These are phyloP conservation scores for Osmoderma eremita DNA, from an alignment of 2,888 invertebrate species.

Conservation along the genomic window DNA sequence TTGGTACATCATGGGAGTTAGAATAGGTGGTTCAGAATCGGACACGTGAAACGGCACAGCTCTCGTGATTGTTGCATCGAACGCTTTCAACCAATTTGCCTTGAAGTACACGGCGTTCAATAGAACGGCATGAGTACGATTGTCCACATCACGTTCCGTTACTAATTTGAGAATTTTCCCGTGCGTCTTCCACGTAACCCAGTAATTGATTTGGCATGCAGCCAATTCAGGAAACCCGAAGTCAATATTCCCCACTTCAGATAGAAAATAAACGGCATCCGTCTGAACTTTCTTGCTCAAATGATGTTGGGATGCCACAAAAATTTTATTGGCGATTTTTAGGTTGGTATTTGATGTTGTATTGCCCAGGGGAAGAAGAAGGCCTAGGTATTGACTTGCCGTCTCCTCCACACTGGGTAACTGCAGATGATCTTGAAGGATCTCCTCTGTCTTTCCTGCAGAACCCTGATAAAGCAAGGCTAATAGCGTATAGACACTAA, in stretches of 20 bases:
- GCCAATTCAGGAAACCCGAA: constrained; percentile 67
- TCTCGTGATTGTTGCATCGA: constrained; percentile 68
- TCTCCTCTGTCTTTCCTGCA: too few relatives aligned
- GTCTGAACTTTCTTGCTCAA: too few relatives aligned
- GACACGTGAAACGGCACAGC: constrained; percentile 70
- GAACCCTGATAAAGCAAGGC: too few relatives aligned
- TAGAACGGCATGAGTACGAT: constrained; percentile 74
- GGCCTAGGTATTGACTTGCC: too few relatives aligned
- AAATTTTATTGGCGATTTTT: too few relatives aligned
- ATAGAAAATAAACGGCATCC: constrained; percentile 64
- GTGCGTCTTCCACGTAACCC: constrained; percentile 83
- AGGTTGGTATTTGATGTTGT: too few relatives aligned
- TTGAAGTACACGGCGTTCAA: constrained; percentile 92
- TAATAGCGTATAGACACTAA: too few relatives aligned
- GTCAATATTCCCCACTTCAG: constrained; percentile 71
- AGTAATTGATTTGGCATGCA: constrained; percentile 76
- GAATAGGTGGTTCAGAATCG: constrained; percentile 59
- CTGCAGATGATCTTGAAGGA: too few relatives aligned
- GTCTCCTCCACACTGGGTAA: too few relatives aligned
- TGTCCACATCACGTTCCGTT: constrained; percentile 67
- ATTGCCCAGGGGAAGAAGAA: too few relatives aligned
- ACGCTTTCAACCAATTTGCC: constrained; percentile 77
- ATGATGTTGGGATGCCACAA: too few relatives aligned
- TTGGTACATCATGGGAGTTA: constrained; percentile 76
- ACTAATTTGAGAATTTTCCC: constrained; percentile 84